These are phyloP conservation scores for Misgurnus mizolepis DNA, from an alignment of 2,113 vertebrate genomes.

Conservation along the genomic window DNA sequence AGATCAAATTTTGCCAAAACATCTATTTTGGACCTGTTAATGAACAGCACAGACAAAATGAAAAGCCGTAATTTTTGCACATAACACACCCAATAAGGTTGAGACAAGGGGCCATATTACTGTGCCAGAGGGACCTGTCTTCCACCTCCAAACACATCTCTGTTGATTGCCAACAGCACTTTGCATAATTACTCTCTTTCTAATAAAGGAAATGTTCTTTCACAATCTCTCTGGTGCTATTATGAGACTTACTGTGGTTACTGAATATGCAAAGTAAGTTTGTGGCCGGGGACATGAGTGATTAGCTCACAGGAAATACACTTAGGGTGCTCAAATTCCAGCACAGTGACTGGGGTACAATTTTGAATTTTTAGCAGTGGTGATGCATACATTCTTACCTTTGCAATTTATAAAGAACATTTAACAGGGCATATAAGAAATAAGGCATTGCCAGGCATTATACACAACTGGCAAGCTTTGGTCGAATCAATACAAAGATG, in stretches of 20 bases:
- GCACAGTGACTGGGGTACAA: background rate
- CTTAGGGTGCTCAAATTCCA: background rate
- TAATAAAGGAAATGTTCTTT: constrained; percentile 44
- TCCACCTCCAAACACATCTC: background rate
- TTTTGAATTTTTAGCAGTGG: background rate
- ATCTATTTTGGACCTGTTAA: background rate
- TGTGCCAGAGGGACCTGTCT: background rate
- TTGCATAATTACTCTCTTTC: constrained; percentile 40
- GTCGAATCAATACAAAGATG: no score
- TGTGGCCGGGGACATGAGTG: background rate
- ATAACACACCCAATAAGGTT: background rate
- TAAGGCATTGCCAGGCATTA: background rate
- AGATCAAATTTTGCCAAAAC: background rate
- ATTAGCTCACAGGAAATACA: background rate
- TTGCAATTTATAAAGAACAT: background rate
- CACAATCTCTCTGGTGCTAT: constrained; percentile 5
- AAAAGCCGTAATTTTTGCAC: constrained; percentile 16
- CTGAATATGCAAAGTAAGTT: constrained; percentile 43
- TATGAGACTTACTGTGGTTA: constrained; percentile 26
- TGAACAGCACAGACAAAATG: constrained; percentile 16
- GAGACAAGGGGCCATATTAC: background rate
- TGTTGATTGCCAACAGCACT: constrained; percentile 25
- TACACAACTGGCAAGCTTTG: no score
- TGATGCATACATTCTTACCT: background rate
- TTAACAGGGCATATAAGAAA: background rate